phyloP scores from a whole-genome alignment of 2,888 invertebrate genomes.

The Andrena haemorrhoa region DNA sequence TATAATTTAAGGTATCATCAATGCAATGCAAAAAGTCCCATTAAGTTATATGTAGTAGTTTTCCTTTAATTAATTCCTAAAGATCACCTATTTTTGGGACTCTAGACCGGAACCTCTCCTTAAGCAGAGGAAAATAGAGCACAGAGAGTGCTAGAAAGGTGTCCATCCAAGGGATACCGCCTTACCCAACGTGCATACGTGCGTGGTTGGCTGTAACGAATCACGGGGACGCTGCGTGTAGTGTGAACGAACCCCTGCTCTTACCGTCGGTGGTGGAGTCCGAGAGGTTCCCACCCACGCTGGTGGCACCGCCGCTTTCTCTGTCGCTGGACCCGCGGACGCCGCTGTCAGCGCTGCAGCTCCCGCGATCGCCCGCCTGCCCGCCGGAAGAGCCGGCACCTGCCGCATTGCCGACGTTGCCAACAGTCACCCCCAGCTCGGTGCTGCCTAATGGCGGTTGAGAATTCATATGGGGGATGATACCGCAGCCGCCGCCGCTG shows the following conservation, averaged over 20 bases:
- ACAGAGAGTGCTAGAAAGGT: no score
- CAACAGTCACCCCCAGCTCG: conserved; percentile 76
- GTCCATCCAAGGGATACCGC: no score
- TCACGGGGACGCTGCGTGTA: no score
- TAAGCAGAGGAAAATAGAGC: no score
- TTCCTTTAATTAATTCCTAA: no score
- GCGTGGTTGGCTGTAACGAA: no score
- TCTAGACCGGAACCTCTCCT: no score
- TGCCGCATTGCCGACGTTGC: conserved; percentile 80
- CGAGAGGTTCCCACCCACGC: conserved; percentile 92
- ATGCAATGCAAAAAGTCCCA: no score
- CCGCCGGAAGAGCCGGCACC: conserved; percentile 85
- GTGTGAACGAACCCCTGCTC: not conserved
- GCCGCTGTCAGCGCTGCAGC: conserved; percentile 95
- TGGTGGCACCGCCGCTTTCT: conserved; percentile 92
- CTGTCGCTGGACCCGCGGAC: conserved; percentile 93
- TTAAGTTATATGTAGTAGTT: no score
- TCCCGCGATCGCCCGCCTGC: conserved; percentile 90
- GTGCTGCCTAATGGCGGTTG: conserved; percentile 81
- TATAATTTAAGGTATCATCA: no score
- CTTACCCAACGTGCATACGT: no score
- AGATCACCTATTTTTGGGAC: no score
- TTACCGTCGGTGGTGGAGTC: conserved; percentile 92
- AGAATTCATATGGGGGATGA: conserved; percentile 84
- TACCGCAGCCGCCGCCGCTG: conserved; percentile 79